phyloP scores from a whole-genome alignment of 2,113 vertebrate genomes.

The Campylomormyrus tamandua region DNA sequence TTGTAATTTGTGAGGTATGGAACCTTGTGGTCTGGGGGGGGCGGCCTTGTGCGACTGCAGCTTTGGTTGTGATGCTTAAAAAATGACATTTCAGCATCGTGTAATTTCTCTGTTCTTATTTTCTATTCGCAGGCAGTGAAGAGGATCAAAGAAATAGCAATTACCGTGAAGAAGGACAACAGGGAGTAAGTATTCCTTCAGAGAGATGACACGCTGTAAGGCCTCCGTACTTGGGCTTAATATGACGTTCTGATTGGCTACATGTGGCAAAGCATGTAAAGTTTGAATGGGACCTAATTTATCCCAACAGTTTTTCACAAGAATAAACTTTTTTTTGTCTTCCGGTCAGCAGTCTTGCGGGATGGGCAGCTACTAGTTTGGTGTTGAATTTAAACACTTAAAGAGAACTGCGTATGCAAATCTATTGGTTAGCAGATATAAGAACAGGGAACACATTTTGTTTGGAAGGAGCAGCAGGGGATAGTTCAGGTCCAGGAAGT shows the following conservation, averaged over 20 bases:
- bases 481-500: neutral
- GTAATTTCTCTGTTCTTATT: neutral
- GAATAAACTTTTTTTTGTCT: neutral
- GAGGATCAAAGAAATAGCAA: slow-evolving; percentile 84
- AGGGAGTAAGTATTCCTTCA: slow-evolving; percentile 70
- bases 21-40: neutral
- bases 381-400: neutral
- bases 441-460: neutral
- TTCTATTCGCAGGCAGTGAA: slow-evolving; percentile 69
- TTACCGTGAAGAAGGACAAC: slow-evolving; percentile 84
- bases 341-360: neutral
- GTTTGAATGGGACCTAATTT: neutral
- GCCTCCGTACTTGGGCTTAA: neutral
- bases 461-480: neutral
- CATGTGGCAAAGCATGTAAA: neutral
- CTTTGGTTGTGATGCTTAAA: neutral
- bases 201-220: neutral
- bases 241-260: neutral
- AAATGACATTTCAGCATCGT: neutral
- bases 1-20: neutral
- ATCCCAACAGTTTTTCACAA: neutral
- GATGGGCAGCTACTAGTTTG: neutral
- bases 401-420: neutral
- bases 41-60: neutral
- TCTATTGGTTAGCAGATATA: neutral